These are phyloP conservation scores for Microcebus tavaratra DNA, from an alignment of 2,113 vertebrate species.

Conservation along the genomic window DNA sequence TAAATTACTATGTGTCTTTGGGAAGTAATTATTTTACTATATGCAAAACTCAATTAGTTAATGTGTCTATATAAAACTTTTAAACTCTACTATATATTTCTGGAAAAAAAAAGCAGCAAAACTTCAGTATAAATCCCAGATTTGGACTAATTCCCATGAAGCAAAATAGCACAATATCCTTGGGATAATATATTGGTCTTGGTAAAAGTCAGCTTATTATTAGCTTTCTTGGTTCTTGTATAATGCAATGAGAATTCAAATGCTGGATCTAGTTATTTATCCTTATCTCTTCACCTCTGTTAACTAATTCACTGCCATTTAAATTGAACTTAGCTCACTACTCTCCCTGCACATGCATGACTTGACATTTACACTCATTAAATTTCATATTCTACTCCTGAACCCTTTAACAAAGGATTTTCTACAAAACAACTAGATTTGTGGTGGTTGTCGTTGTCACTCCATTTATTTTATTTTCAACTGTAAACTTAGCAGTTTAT, in stretches of 20 bases:
- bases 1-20: background rate
- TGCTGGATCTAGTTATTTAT: slow-evolving; percentile 36
- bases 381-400: slow-evolving; percentile 68
- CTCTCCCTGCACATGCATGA: background rate
- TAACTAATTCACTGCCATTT: slow-evolving; percentile 75
- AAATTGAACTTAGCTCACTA: slow-evolving; percentile 57
- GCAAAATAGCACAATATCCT: background rate
- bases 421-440: background rate
- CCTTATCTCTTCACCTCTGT: slow-evolving; percentile 57
- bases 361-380: slow-evolving; percentile 74
- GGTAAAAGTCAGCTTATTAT: slow-evolving; percentile 49
- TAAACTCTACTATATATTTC: background rate
- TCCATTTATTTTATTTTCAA: slow-evolving; percentile 44
- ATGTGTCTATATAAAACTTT: background rate
- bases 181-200: slow-evolving; percentile 29
- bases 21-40: background rate
- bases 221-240: slow-evolving; percentile 12
- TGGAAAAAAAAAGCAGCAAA: background rate
- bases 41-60: background rate
- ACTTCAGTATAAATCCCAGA: background rate
- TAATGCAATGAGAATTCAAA: slow-evolving; percentile 44
- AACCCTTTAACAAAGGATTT: slow-evolving; percentile 48
- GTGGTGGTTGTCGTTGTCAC: background rate
- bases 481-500: background rate
- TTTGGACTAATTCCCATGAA: slow-evolving; percentile 40